Evolutionary conservation across 2,797 vertebrate genomes (phyloP), one percentile per base, ranked within the genome.

Genomic region (Bovichtus diacanthus): DNA sequence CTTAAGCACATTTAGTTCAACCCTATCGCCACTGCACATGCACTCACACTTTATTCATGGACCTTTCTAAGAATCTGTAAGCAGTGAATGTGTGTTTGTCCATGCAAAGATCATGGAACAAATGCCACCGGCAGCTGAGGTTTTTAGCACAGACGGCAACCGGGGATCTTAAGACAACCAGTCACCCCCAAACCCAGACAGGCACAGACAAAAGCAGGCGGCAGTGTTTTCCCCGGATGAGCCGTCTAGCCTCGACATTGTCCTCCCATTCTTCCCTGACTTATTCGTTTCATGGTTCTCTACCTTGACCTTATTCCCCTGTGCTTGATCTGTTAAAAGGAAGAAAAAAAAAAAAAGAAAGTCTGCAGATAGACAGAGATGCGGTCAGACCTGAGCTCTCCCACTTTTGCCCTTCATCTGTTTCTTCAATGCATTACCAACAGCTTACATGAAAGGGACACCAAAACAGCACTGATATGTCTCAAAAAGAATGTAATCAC

Each of bases 241-340:
- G 66, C 69, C 27, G 75, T 78, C 68, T 60, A 62, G 41, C 63
- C 31, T 76, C 27, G 1, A 80, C 77, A 68, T n/a, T 74, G 71
- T 82, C 72, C 81, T 82, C 66, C 21, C 64, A 53, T 78, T 79
- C 68, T 74, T 69, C 56, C 47, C 73, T 27, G 34, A 76, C 65
- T 56, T 43, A 78, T 77, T 84, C 16, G 51, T 76, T 86, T 83
- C 79, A 70, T 50, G 71, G 29, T 58, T 74, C 62, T 82, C 74
- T 82, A 80, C 78, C 78, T 87, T 87, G 78, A 87, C 78, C 85
- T 83, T 78, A 83, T 82, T 88, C 76, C 51, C 44, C 49, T 34
- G 59, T 47, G 70, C 70, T 70, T 72, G 58, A 90, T 88, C 65
- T 76, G 56, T 71, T 69, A 59, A 46, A 81, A 61, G 34, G 46